Conservation (phyloP, 2,888 invertebrate genomes). For the Philopedon plagiatum region DNA sequence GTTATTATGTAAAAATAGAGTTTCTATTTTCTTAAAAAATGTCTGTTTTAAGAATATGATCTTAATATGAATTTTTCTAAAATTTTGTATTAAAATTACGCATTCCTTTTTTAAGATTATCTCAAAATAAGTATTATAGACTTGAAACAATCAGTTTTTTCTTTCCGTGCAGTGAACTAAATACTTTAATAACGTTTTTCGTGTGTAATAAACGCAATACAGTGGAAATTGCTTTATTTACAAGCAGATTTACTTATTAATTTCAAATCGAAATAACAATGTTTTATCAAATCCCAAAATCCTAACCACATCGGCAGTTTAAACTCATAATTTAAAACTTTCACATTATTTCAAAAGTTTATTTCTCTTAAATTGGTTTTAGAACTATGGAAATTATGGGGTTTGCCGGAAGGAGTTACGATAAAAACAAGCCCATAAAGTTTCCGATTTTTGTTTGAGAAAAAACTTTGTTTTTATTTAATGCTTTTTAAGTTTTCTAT, state of each 20-base stretch:
- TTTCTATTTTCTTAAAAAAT: too few relatives aligned
- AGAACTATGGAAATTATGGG: constrained; percentile 35
- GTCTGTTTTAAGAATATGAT: too few relatives aligned
- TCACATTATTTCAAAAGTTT: constrained; percentile 41
- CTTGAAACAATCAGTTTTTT: too few relatives aligned
- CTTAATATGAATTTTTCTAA: too few relatives aligned
- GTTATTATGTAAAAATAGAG: too few relatives aligned
- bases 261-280: constrained; percentile 28
- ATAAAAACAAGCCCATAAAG: constrained; percentile 15
- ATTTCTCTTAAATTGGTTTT: constrained; percentile 22
- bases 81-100: too few relatives aligned
- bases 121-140: too few relatives aligned
- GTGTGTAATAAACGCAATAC: neutral
- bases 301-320: constrained; percentile 46
- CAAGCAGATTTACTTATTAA: constrained; percentile 17
- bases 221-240: constrained; percentile 13
- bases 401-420: constrained; percentile 18
- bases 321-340: constrained; percentile 41
- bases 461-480: constrained; percentile 7
- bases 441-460: neutral
- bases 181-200: too few relatives aligned
- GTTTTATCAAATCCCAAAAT: constrained; percentile 37
- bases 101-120: too few relatives aligned
- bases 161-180: too few relatives aligned
- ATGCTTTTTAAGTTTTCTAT: constrained; percentile 1